Base-by-base conservation (phyloP, 2,888 invertebrate species). In the Chymomyza fuscimana region DNA sequence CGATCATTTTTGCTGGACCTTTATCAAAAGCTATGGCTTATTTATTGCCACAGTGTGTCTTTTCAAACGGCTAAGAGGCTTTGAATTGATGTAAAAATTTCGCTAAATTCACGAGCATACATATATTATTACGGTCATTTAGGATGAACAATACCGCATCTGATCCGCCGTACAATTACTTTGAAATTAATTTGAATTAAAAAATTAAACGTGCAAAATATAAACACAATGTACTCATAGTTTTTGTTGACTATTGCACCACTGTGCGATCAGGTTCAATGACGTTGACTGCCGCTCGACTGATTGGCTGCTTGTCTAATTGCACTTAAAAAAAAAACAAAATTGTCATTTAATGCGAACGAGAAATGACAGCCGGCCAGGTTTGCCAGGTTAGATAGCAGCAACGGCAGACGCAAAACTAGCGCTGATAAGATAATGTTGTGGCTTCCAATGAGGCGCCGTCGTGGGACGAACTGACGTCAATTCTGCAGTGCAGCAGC, bases 291-390 rank as follows among this genome's bases (percentile, higher is more conserved):
- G 16, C 19, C 7, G 16, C 54, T 22, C 16, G 54, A 29, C 59
- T 22, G 59, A 29, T 22, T 29, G 61, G n/a, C 29, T 15, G 69
- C 66, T 67, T 70, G 74, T 79, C 79, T 79, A 79, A 79, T 79
- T 79, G 78, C 78, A 79, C 74, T 79, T 32, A 32, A 32, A 32
- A 32, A 5, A 12, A 46, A 46, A 46, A 46, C 77, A 79, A 74
- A 77, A 79, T 71, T 69, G 79, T 74, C 79, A 78, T 76, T 79
- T 79, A 58, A 67, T 62, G 60, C 66, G 56, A 74, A 74, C 79
- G 78, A 79, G 78, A 79, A 79, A 79, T 68, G 77, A 69, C 73
- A 73, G 78, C 73, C 73, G 78, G 78, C 76, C 40, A 72, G 78
- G 69, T 10, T 5, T 69, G 61, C 59, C 59, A 59, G 70, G 69